Evolutionary conservation across 2,113 vertebrate species (phyloP).

Genomic region (Stictonetta naevosa): DNA sequence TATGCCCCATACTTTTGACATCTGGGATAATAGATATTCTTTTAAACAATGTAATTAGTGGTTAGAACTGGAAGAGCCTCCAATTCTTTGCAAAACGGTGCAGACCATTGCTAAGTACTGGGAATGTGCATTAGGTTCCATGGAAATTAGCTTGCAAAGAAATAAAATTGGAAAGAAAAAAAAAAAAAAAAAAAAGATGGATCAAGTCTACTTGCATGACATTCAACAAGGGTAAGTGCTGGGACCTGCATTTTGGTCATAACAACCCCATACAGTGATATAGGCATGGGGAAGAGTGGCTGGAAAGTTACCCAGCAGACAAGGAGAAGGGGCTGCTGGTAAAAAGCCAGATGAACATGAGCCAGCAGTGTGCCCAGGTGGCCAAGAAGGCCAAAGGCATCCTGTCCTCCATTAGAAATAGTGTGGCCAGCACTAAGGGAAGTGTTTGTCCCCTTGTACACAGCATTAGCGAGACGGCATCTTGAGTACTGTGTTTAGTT

Average conservation of each 20-base stretch:
- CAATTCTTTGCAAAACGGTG: background rate
- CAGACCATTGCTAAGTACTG: background rate
- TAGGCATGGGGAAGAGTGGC: background rate
- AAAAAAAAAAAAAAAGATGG: background rate
- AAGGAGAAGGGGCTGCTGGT: background rate
- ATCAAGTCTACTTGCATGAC: background rate
- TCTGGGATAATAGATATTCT: slow-evolving; percentile 1
- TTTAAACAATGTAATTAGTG: background rate
- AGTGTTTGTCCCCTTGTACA: background rate
- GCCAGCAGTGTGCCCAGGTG: no score
- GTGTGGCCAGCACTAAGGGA: background rate
- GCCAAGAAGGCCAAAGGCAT: no score
- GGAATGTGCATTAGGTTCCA: background rate
- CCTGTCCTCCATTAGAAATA: no score
- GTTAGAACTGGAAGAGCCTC: background rate
- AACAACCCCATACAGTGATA: background rate
- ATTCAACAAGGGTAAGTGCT: background rate
- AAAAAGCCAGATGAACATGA: background rate
- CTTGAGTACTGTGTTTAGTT: background rate
- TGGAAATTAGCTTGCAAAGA: slow-evolving; percentile 9
- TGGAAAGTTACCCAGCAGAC: background rate
- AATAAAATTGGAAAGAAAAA: background rate
- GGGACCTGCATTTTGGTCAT: background rate
- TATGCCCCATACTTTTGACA: background rate
- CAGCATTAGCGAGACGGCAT: no score